A percentile compares a stretch with the other conserved stretches of the same genome.
These are phyloP conservation scores for Halcyon smyrnensis DNA, from an alignment of 2,797 vertebrate species.

Conservation along the genomic window DNA sequence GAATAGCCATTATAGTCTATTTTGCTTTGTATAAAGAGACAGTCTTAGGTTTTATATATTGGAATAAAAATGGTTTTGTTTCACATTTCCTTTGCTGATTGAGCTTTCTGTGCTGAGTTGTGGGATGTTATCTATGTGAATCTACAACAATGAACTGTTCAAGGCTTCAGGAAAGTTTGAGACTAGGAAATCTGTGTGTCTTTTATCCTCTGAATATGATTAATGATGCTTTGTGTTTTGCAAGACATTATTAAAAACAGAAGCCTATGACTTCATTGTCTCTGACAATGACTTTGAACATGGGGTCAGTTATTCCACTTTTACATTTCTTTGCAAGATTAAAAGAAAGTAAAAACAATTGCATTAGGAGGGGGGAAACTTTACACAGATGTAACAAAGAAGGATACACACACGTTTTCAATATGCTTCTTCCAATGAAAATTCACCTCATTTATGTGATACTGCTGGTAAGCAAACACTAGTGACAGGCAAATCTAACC, in stretches of 20 bases:
- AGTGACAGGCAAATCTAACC: conserved; percentile 74
- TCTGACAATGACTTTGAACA: conserved; percentile 82
- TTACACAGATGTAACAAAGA: conserved; percentile 78
- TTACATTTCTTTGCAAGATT: conserved; percentile 81
- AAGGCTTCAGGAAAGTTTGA: conserved; percentile 57
- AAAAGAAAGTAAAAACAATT: conserved; percentile 83
- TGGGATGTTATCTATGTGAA: conserved; percentile 66
- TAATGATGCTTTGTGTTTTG: conserved; percentile 80
- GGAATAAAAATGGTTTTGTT: conserved; percentile 48
- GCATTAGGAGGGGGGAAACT: conserved; percentile 24
- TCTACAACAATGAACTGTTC: conserved; percentile 67
- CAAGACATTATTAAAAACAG: conserved; percentile 83
- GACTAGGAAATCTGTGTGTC: conserved; percentile 76
- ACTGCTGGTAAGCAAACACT: conserved; percentile 78
- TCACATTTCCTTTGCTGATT: conserved; percentile 53
- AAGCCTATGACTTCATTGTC: conserved; percentile 82
- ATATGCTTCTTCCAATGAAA: conserved; percentile 80
- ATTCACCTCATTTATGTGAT: conserved; percentile 70
- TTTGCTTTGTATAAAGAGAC: not conserved
- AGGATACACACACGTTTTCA: conserved; percentile 81
- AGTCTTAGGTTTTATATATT: conserved; percentile 2
- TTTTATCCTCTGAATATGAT: conserved; percentile 79
- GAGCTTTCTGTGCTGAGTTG: conserved; percentile 52
- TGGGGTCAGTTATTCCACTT: conserved; percentile 76
- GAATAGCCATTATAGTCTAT: not conserved